Conservation (phyloP, 2,888 invertebrate genomes). For the Caenorhabditis uteleia region DNA sequence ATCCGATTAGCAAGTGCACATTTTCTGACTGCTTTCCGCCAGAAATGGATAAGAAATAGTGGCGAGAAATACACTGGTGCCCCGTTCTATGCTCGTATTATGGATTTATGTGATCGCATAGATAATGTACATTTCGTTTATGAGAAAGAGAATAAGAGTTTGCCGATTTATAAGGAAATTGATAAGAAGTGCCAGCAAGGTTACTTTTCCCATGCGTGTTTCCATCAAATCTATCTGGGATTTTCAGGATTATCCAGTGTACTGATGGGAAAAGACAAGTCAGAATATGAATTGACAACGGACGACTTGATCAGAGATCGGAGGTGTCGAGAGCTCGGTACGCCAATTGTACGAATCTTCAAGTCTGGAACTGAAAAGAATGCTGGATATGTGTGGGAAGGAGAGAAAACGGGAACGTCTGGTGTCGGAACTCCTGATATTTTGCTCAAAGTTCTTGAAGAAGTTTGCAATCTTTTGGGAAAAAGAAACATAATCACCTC, state of each 20-base stretch:
- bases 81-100: constrained; percentile 15
- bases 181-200: constrained; percentile 19
- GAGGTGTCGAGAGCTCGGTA: constrained; percentile 8
- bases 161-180: constrained; percentile 1
- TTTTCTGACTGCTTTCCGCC: constrained; percentile 12
- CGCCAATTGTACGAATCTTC: constrained; percentile 27
- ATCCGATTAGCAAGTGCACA: constrained; percentile 15
- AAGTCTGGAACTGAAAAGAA: constrained; percentile 30
- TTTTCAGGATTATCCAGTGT: constrained; percentile 12
- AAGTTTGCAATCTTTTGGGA: not conserved
- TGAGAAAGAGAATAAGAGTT: constrained; percentile 1
- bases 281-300: constrained; percentile 19
- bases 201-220: too few relatives aligned
- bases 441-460: constrained; percentile 17
- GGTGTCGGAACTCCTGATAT: constrained; percentile 9
- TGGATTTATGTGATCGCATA: constrained; percentile 16
- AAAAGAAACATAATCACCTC: too few relatives aligned
- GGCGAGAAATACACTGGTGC: constrained; percentile 4
- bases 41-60: constrained; percentile 8
- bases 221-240: not conserved
- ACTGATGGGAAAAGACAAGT: constrained; percentile 19
- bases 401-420: not conserved
- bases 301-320: constrained; percentile 9
- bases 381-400: constrained; percentile 23
- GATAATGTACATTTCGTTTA: constrained; percentile 12